Evolutionary conservation across 2,797 vertebrate genomes (phyloP).

Genomic region (Melanotaenia nigrans): DNA sequence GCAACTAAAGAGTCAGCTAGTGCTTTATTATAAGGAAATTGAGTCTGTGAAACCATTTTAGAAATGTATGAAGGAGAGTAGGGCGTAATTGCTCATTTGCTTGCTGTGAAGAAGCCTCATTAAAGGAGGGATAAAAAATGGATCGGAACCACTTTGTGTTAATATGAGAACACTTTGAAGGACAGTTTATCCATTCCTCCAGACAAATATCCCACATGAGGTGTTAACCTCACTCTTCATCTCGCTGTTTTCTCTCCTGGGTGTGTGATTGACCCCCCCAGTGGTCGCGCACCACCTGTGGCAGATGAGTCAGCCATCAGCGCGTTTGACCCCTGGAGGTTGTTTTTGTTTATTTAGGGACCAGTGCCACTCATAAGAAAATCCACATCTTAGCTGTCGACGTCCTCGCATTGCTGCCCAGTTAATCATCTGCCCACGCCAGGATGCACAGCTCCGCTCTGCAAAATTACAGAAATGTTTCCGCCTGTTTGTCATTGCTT

Average conservation of each 20-base stretch:
- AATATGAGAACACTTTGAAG: neutral
- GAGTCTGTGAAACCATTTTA: slow-evolving; percentile 40
- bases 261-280: slow-evolving; percentile 18
- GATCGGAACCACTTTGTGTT: neutral
- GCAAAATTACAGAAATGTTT: slow-evolving; percentile 59
- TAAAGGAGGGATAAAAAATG: neutral
- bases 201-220: no score
- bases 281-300: slow-evolving; percentile 68
- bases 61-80: slow-evolving; percentile 13
- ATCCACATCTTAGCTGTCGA: neutral
- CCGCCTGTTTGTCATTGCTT: slow-evolving; percentile 56
- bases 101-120: neutral
- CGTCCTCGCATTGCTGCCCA: slow-evolving; percentile 27
- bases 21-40: slow-evolving; percentile 2
- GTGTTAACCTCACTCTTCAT: neutral
- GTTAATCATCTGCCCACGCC: slow-evolving; percentile 73
- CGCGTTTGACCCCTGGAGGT: slow-evolving; percentile 37
- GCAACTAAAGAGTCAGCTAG: neutral
- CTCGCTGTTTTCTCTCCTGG: neutral
- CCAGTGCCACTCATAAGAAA: neutral
- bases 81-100: neutral
- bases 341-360: neutral
- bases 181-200: neutral
- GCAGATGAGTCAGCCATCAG: slow-evolving; percentile 53
- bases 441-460: slow-evolving; percentile 52